Conservation (phyloP, 2,797 vertebrate genomes). For the Gymnoscopelus microlampas region DNA sequence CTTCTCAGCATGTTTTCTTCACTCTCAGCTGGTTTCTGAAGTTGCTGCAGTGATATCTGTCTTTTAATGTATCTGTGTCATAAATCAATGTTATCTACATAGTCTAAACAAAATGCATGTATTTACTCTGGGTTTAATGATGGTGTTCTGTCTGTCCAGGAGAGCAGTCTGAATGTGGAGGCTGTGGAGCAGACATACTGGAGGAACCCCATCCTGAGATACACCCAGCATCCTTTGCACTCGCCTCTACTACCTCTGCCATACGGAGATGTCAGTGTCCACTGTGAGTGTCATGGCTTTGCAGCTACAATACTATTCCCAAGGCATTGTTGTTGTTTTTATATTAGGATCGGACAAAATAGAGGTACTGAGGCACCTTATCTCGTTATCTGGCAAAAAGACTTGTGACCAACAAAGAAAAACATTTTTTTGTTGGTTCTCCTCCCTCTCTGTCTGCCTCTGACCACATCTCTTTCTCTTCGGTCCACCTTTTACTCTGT, state of each 20-base stretch:
- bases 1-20: slow-evolving; percentile 14
- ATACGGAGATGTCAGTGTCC: slow-evolving; percentile 88
- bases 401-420: too few relatives aligned
- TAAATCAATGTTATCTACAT: too few relatives aligned
- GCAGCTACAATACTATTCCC: background rate
- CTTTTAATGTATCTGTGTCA: too few relatives aligned
- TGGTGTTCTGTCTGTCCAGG: slow-evolving; percentile 69
- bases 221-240: slow-evolving; percentile 94
- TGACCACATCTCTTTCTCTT: background rate
- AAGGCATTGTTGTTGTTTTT: background rate
- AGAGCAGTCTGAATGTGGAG: slow-evolving; percentile 91
- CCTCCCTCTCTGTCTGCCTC: background rate
- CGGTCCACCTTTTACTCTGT: background rate
- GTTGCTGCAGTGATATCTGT: slow-evolving; percentile 7
- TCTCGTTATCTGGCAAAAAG: background rate
- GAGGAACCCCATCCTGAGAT: slow-evolving; percentile 93
- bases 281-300: slow-evolving; percentile 77
- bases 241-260: slow-evolving; percentile 91
- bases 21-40: background rate
- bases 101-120: too few relatives aligned
- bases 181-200: slow-evolving; percentile 93
- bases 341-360: background rate
- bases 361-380: background rate
- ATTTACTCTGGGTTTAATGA: too few relatives aligned
- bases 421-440: background rate